Evolutionary conservation across 2,113 vertebrate genomes (phyloP).

Genomic region (Phaethornis superciliosus): DNA sequence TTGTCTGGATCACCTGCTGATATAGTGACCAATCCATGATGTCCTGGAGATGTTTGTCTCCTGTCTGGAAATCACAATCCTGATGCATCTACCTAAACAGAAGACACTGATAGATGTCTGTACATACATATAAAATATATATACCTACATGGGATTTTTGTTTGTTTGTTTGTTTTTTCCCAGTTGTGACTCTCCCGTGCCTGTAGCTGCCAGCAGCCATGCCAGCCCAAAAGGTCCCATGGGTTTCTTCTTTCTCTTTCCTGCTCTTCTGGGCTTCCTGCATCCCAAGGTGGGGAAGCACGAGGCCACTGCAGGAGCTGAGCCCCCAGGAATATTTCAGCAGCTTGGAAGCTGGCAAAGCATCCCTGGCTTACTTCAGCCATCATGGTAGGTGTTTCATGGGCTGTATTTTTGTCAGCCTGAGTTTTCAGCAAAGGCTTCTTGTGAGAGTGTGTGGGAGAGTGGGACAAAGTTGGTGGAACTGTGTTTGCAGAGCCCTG

Average conservation of each 20-base stretch:
- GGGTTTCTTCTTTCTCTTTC: neutral
- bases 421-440: neutral
- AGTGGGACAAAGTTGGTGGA: neutral
- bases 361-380: constrained; percentile 58
- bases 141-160: neutral
- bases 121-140: neutral
- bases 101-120: neutral
- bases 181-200: neutral
- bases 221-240: neutral
- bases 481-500: neutral
- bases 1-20: neutral
- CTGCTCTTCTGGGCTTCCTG: constrained; percentile 19
- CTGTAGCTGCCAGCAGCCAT: neutral
- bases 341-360: neutral
- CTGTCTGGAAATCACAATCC: neutral
- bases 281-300: accelerated
- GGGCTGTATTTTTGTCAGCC: neutral
- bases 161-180: neutral
- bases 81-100: neutral
- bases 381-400: neutral
- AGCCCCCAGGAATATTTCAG: constrained; percentile 52
- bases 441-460: neutral
- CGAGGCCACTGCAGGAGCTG: neutral
- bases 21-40: neutral
- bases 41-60: neutral